Evolutionary conservation across 2,113 vertebrate species (phyloP), one percentile per base, ranked within the genome.

Genomic region (Piprites chloris): DNA sequence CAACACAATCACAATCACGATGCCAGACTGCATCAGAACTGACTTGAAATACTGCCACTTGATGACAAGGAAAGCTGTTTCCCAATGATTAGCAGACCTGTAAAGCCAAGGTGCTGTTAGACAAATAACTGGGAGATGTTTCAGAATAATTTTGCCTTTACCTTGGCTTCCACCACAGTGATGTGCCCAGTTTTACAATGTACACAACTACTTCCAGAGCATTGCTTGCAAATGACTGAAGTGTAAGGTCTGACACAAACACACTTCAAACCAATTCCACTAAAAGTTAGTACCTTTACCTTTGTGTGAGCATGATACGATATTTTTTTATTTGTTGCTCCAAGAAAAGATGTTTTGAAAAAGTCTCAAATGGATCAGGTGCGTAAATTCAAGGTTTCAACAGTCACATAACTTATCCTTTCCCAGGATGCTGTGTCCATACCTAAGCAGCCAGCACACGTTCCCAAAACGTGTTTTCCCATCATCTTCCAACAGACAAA

Each of bases 371-470:
- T 22, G 7, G 35, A 61, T 75, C 23, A 59, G 27, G 9, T 39
- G 7, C 32, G 9, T 50, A 21, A 85, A 92, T 56, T 27, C 10
- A 4, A 5, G 7, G n/a, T 7, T 41, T 11, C 49, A 76, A 56
- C 14, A 76, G 6, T 11, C 21, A 39, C 11, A 8, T 12, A 83
- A 72, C 27, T 87, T 22, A 82, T 9, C 18, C 6, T 23, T 17
- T 67, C 59, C 53, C 52, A 39, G 49, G 32, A 72, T 65, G 35
- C 49, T 61, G 33, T 15, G n/a, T 52, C 35, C 35, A 55, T 8
- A 68, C 2, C 9, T 46, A 66, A 69, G 0, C 9, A 18, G 49
- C 33, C 12, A 88, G 75, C 33, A 76, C 8, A 8, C 1, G 0
- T 68, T 69, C 58, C 49, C n/a, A 44, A 82, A 74, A 28, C 22